A percentile compares a stretch with the other conserved stretches of the same genome.
Conservation (phyloP, 2,797 vertebrate genomes). For the Thamnophis elegans region DNA sequence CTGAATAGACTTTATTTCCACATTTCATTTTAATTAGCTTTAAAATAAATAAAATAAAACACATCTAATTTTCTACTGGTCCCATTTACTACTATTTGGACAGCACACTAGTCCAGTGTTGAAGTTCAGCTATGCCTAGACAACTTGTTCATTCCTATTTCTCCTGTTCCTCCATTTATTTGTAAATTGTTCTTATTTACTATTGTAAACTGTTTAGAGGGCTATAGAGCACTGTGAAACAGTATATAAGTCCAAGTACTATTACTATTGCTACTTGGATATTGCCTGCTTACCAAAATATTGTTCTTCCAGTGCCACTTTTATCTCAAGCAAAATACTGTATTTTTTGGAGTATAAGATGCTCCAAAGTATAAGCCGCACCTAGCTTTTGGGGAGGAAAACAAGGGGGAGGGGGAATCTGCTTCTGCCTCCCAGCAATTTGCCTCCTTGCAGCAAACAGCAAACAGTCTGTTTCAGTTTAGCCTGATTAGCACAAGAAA, state of each 20-base stretch:
- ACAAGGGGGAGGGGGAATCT: no score
- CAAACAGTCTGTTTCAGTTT: no score
- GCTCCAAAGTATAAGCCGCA: no score
- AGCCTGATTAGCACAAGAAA: no score
- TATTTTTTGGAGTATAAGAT: no score
- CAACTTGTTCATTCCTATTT: neutral
- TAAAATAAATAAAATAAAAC: neutral
- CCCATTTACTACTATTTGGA: neutral
- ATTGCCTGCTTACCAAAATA: neutral
- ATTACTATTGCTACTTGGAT: neutral
- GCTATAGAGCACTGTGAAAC: neutral
- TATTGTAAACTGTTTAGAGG: neutral
- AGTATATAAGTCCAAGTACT: neutral
- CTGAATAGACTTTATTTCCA: neutral
- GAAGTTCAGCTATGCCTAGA: neutral
- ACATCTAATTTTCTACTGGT: neutral
- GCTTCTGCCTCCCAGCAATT: no score
- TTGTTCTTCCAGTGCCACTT: neutral
- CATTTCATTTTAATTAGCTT: neutral
- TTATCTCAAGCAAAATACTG: neutral
- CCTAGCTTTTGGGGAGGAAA: no score
- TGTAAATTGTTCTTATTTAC: neutral
- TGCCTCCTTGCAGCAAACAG: no score
- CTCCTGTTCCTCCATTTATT: neutral
- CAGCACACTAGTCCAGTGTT: neutral